Percentiles rank a stretch among this genome's conserved stretches.
Conservation (phyloP, 2,797 vertebrate genomes). For the Phataginus tetradactyla region DNA sequence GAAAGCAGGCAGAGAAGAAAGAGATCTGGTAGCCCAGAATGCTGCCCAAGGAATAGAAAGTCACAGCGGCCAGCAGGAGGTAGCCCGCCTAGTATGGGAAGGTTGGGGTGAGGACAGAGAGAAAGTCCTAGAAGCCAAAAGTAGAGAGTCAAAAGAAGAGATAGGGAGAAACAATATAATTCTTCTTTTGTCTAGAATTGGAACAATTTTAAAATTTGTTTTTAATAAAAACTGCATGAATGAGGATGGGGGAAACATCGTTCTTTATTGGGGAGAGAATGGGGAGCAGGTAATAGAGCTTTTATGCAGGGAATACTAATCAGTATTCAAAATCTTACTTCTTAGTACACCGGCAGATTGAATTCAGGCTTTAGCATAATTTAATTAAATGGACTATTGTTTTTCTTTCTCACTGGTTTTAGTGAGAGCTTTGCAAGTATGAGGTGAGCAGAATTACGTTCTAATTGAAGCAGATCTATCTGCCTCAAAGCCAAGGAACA, state of each 20-base stretch:
- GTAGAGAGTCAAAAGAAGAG: not conserved
- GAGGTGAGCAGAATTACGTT: slow-evolving; percentile 53
- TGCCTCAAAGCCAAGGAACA: slow-evolving; percentile 52
- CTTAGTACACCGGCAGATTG: slow-evolving; percentile 46
- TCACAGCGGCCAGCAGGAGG: not conserved
- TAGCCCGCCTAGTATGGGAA: not conserved
- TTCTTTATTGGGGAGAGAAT: not conserved
- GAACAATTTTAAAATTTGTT: not conserved
- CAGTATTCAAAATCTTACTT: slow-evolving; percentile 62
- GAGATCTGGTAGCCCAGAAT: not conserved
- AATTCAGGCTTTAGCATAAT: slow-evolving; percentile 59
- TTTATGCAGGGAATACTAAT: not conserved
- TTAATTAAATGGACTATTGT: slow-evolving; percentile 74
- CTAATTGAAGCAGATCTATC: slow-evolving; percentile 56
- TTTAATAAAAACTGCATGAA: not conserved
- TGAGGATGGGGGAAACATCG: not conserved
- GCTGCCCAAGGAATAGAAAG: not conserved
- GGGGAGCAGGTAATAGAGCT: not conserved
- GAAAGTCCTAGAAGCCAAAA: not conserved
- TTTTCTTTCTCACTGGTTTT: slow-evolving; percentile 64
- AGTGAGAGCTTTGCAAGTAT: not conserved
- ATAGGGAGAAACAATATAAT: not conserved
- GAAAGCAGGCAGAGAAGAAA: not conserved
- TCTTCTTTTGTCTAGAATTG: not conserved
- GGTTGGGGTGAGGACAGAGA: not conserved